Evolutionary conservation across 2,888 invertebrate species (phyloP).

Genomic region (Acrobasis consociella): DNA sequence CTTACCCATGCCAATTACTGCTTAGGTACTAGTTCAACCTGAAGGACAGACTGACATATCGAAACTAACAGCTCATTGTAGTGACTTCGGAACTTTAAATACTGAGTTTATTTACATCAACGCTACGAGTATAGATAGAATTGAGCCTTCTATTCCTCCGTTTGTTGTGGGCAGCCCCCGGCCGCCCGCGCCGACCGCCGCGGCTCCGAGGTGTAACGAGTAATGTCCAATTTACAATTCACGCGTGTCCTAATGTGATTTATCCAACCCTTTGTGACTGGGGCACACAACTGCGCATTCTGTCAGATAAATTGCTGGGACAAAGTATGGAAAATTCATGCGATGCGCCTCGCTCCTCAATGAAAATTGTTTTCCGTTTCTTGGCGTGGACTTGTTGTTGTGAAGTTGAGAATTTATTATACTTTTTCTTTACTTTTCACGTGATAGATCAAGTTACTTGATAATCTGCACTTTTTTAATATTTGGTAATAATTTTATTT

Average conservation of each 20-base stretch:
- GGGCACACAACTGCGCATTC: constrained; percentile 53
- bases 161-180: constrained; percentile 22
- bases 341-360: constrained; percentile 39
- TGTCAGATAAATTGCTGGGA: constrained; percentile 61
- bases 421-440: too few species aligned
- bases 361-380: constrained; percentile 38
- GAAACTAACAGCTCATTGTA: too few species aligned
- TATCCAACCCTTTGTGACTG: constrained; percentile 76
- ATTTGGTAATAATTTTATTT: too few species aligned
- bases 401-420: not conserved
- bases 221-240: constrained; percentile 83
- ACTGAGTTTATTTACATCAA: too few species aligned
- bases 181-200: constrained; percentile 14
- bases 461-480: too few species aligned
- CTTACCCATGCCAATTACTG: too few species aligned
- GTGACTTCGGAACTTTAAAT: too few species aligned
- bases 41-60: too few species aligned
- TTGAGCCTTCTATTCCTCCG: not conserved
- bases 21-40: too few species aligned
- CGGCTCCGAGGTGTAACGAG: constrained; percentile 62
- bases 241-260: constrained; percentile 78
- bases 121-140: too few species aligned
- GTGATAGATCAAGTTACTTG: too few species aligned
- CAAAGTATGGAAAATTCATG: constrained; percentile 63
- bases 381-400: constrained; percentile 23